Evolutionary conservation across 2,797 vertebrate genomes (phyloP).

Genomic region (Bradypus variegatus): DNA sequence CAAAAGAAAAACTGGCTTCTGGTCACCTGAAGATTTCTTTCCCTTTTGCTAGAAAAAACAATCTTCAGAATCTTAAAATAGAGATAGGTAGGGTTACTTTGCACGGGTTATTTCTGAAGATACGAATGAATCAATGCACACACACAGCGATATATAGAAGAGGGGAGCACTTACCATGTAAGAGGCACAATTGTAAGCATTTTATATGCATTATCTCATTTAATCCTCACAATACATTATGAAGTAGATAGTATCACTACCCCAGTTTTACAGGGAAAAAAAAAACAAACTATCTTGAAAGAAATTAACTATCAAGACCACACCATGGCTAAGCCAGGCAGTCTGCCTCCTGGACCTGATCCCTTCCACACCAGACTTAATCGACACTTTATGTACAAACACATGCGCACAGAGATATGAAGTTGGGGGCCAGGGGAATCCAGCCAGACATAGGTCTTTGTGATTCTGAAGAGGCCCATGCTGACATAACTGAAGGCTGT

Average conservation of each 20-base stretch:
- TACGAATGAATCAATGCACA: not conserved
- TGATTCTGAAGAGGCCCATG: not conserved
- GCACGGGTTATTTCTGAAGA: conserved; percentile 14
- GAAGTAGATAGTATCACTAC: not conserved
- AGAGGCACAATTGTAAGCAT: not conserved
- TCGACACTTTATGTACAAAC: not conserved
- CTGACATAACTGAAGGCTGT: not conserved
- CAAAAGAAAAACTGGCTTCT: conserved; percentile 11
- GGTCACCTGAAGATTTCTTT: not conserved
- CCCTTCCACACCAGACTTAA: not conserved
- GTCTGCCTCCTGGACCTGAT: not conserved
- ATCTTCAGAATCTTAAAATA: not conserved
- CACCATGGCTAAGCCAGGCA: not conserved
- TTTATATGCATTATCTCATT: not conserved
- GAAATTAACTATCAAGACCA: not conserved
- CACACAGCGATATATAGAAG: not conserved
- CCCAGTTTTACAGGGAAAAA: conserved; percentile 6
- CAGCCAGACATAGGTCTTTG: not conserved
- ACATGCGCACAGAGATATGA: not conserved
- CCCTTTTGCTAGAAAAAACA: not conserved
- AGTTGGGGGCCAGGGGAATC: not conserved
- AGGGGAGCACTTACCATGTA: not conserved
- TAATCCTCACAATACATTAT: not conserved
- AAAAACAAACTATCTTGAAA: conserved; percentile 24
- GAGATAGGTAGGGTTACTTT: not conserved